Base-by-base conservation (phyloP, 1,140 invertebrate genomes). In the Alviniconcha marisindica region DNA sequence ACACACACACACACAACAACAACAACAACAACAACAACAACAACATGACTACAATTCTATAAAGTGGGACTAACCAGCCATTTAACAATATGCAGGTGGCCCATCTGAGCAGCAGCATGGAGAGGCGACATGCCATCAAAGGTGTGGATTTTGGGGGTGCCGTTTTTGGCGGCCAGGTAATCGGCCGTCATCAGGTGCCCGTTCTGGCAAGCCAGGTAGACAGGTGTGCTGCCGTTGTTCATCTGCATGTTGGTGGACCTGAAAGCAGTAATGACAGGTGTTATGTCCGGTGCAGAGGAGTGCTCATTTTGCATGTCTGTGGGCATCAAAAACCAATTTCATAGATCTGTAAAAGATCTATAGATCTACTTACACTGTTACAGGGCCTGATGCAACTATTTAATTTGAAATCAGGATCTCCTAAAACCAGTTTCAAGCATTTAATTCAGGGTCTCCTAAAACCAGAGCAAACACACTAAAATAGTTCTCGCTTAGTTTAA, bases 141-240 rank as follows among this genome's bases (percentile, higher is more conserved):
- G 48, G 96, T 96, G n/a, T 96, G 93, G 48, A 96, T 94, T 87
- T 96, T 95, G 60, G 97, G 92, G 21, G 96, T 95, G 0, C 96
- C 96, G 28, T 96, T 96, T 91, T 97, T 95, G 89, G 95, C 93
- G 60, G 97, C 96, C 85, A 97, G 93, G 93, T 96, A 97, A 91
- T 96, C 96, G 18, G 97, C 94, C 44, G 97, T 96, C 21, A 97
- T 96, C 87, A 97, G 93, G 89, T 97, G 96, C 7, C 97, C 96
- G 90, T 96, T 96, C 93, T 97, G 97, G 1, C 96, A 96, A 2
- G 97, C 96, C 88, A 97, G 93, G 91, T 97, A 97, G 5, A 97
- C 96, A n/a, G 96, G 96, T 18, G 96, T 97, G 80, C 97, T 96
- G 92, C 97, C 96, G 93, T 97, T 97, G 93, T 97, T 96, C 96